phyloP scores from a whole-genome alignment of 92 coral and sea anemone genomes.

The Porites lobata region DNA sequence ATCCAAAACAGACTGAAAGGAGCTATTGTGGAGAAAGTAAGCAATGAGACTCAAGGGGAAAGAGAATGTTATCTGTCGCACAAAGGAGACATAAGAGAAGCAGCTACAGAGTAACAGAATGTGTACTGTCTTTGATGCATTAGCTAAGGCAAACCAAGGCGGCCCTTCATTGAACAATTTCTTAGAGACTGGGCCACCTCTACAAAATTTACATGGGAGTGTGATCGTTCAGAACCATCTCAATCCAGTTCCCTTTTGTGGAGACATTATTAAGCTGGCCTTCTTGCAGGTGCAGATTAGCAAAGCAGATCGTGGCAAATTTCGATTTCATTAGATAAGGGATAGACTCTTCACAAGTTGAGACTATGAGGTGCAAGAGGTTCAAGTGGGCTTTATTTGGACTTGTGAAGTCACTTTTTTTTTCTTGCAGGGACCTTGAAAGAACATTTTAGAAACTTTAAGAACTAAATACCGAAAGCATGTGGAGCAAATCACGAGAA shows the following conservation, averaged over 20 bases:
- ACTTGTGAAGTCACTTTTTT: conserved; percentile 57
- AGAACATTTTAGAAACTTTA: conserved; percentile 23
- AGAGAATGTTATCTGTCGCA: not conserved
- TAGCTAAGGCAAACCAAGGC: too few relatives aligned
- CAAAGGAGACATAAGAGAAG: not conserved
- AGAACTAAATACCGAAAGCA: conserved; percentile 45
- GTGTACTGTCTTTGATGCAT: too few relatives aligned
- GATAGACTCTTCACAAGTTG: conserved; percentile 9
- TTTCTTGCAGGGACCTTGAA: conserved; percentile 42
- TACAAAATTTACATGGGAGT: not conserved
- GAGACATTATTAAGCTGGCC: too few relatives aligned
- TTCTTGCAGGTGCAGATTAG: conserved; percentile 30
- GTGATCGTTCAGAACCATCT: too few relatives aligned
- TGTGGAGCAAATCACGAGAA: conserved; percentile 5
- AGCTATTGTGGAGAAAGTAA: too few relatives aligned
- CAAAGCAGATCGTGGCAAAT: conserved; percentile 17
- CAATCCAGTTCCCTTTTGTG: too few relatives aligned
- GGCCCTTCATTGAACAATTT: too few relatives aligned
- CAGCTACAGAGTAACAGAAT: conserved; percentile 9
- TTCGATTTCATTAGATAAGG: conserved; percentile 6
- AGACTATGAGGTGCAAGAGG: conserved; percentile 28
- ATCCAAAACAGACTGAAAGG: too few relatives aligned
- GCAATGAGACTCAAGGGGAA: too few relatives aligned
- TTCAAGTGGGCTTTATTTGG: conserved; percentile 68
- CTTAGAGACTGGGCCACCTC: conserved; percentile 1